Evolutionary conservation across 1,140 invertebrate species (phyloP), one percentile per base, ranked within the genome.

Genomic region (Zaprionus camerounensis): DNA sequence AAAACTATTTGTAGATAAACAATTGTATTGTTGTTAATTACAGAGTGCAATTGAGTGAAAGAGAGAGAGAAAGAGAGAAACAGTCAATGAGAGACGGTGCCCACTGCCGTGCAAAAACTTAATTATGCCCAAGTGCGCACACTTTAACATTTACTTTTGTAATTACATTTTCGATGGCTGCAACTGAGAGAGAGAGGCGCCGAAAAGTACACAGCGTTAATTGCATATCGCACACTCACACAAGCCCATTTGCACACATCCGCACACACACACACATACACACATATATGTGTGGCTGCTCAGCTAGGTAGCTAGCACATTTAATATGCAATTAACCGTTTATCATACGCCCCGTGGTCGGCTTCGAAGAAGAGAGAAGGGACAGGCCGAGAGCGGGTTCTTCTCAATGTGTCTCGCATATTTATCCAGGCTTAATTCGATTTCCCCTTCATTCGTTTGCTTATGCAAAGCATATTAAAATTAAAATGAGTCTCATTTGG

Each of bases 91-190:
- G 12, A 26, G 6, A 64, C 6, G 24, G 46, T 49, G 51, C 1
- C 24, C 51, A 56, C 9, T 46, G 38, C 36, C 53, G 64, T 57
- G 49, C 36, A 55, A 77, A 80, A 86, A 77, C 80, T 82, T 87
- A 87, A 87, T 82, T 66, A 80, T 77, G 72, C 71, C 71, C 65
- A 17, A 49, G 38, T 59, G 38, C 51, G 46, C 61, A 68, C 67
- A 77, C 82, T 78, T 70, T 49, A 78, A 71, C 73, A 78, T 81
- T 88, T 87, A 88, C 74, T 80, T 68, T 90, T 76, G 72, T 84
- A 90, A 90, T 90, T 90, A 90, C 81, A 81, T 71, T 88, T 86
- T 53, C 44, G 83, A 58, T 58, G 68, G n/a, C 38, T 59, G 61
- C 68, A 84, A 69, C 69, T 66, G 70, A 11, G 65, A 9, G 41